phyloP scores from a whole-genome alignment of 2,888 invertebrate species.

The Caenorhabditis sp. region DNA sequence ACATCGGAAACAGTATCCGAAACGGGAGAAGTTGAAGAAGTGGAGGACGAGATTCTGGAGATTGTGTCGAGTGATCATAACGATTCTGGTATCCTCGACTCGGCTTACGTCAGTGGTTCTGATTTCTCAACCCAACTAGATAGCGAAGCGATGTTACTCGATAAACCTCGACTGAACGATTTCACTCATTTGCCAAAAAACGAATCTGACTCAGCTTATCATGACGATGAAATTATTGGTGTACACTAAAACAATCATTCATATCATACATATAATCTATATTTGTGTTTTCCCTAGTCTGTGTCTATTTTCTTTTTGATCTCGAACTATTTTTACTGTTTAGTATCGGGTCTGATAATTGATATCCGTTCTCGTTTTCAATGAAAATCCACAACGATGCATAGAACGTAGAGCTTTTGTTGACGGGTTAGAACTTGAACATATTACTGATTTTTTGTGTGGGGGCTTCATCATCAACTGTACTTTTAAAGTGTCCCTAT shows the following conservation, averaged over 20 bases:
- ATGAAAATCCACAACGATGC: too few relatives aligned
- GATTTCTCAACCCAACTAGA: slow-evolving; percentile 27
- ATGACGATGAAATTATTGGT: slow-evolving; percentile 33
- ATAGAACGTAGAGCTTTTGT: too few relatives aligned
- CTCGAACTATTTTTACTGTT: background rate
- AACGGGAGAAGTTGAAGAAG: slow-evolving; percentile 13
- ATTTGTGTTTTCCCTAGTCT: background rate
- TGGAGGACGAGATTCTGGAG: background rate
- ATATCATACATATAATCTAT: background rate
- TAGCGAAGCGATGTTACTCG: slow-evolving; percentile 9
- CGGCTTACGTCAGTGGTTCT: slow-evolving; percentile 34
- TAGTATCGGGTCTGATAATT: background rate
- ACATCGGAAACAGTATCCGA: too few relatives aligned
- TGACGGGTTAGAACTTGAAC: too few relatives aligned
- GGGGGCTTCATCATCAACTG: too few relatives aligned
- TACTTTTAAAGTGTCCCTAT: too few relatives aligned
- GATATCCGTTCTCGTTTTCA: too few relatives aligned
- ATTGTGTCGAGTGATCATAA: slow-evolving; percentile 14
- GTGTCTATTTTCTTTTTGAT: background rate
- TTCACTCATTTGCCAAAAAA: background rate
- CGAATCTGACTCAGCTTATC: slow-evolving; percentile 26
- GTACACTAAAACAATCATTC: slow-evolving; percentile 16
- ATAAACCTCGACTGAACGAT: slow-evolving; percentile 24
- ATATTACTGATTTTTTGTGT: too few relatives aligned
- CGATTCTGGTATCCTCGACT: slow-evolving; percentile 31